These are phyloP conservation scores for Mallotus villosus DNA, from an alignment of 2,797 vertebrate genomes.

Conservation along the genomic window DNA sequence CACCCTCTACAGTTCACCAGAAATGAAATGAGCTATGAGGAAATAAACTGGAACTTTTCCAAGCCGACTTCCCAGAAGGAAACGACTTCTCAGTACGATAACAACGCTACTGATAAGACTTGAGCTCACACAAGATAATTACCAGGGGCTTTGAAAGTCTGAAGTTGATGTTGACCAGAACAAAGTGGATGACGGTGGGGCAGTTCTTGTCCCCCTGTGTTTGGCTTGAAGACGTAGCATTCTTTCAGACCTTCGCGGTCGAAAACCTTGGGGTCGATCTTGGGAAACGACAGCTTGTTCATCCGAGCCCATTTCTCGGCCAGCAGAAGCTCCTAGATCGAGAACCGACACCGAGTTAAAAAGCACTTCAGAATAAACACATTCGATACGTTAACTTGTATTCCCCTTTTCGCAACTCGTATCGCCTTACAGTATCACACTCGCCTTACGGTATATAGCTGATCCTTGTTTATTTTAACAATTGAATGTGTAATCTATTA, in stretches of 20 bases:
- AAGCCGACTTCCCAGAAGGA: too few relatives aligned
- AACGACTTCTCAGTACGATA: too few relatives aligned
- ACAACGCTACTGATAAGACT: too few relatives aligned
- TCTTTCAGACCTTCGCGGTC: conserved; percentile 96
- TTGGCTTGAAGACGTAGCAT: conserved; percentile 96
- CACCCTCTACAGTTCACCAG: background rate
- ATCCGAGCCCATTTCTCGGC: conserved; percentile 98
- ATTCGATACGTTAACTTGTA: too few relatives aligned
- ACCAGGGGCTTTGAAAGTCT: conserved; percentile 93
- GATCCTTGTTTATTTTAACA: too few relatives aligned
- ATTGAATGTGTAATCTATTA: too few relatives aligned
- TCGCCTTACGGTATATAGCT: too few relatives aligned
- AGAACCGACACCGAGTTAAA: background rate
- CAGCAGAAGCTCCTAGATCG: conserved; percentile 87
- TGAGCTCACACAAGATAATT: conserved; percentile 22
- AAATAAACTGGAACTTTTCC: background rate
- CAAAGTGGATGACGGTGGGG: conserved; percentile 95
- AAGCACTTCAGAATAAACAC: background rate
- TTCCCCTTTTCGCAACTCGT: too few relatives aligned
- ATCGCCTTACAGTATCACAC: too few relatives aligned
- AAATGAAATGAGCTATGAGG: conserved; percentile 6
- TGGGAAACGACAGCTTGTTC: conserved; percentile 97
- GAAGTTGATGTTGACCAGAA: conserved; percentile 96
- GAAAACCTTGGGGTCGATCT: conserved; percentile 95
- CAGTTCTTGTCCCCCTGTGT: conserved; percentile 90